Percentiles rank a stretch among this genome's conserved stretches.
phyloP scores from a whole-genome alignment of 1,140 invertebrate genomes.

The Plutomurus gul region DNA sequence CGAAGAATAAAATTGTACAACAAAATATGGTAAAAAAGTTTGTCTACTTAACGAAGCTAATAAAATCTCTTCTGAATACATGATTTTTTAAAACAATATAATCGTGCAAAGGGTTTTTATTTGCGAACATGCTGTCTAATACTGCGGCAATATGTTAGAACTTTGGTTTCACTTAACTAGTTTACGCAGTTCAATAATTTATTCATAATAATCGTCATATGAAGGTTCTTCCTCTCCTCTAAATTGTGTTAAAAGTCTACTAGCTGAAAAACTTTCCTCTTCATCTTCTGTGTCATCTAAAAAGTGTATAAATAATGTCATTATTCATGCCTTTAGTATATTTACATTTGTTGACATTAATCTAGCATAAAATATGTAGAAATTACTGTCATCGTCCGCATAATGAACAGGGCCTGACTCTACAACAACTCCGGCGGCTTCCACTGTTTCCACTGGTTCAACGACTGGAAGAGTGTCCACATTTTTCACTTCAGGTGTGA shows the following conservation, averaged over 20 bases:
- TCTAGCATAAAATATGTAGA: background rate
- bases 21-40: too few relatives aligned
- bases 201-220: slow-evolving; percentile 52
- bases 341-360: background rate
- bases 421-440: slow-evolving; percentile 10
- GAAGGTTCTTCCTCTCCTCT: slow-evolving; percentile 56
- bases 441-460: background rate
- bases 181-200: background rate
- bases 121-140: too few relatives aligned
- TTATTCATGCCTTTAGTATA: background rate
- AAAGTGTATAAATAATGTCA: background rate
- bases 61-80: too few relatives aligned
- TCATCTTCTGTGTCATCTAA: slow-evolving; percentile 56
- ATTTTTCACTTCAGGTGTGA: background rate
- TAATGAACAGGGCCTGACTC: slow-evolving; percentile 39
- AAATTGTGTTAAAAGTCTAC: slow-evolving; percentile 60
- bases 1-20: too few relatives aligned
- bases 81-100: too few relatives aligned
- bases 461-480: background rate
- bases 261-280: slow-evolving; percentile 59
- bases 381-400: slow-evolving; percentile 35
- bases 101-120: too few relatives aligned
- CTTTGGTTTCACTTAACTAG: background rate
- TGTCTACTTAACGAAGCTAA: too few relatives aligned
- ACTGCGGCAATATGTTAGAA: background rate